Evolutionary conservation across 2,797 vertebrate genomes (phyloP).

Genomic region (Melanotaenia boesemani): DNA sequence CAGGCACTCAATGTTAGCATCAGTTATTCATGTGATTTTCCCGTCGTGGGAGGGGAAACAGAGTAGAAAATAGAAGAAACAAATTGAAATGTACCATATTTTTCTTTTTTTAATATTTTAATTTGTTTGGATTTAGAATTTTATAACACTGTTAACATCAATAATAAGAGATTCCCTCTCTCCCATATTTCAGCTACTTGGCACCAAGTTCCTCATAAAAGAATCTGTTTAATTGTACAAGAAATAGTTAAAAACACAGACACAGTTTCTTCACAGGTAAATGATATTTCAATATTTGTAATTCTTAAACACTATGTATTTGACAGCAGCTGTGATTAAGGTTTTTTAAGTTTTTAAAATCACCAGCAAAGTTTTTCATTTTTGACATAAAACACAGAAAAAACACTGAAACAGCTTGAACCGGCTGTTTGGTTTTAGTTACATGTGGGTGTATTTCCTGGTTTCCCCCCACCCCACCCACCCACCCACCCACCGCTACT

Average conservation of each 20-base stretch:
- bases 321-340: conserved; percentile 99
- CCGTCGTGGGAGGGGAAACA: conserved; percentile 78
- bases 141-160: conserved; percentile 99
- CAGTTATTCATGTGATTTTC: conserved; percentile 88
- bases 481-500: not conserved
- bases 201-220: conserved; percentile 99
- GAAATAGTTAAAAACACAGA: conserved; percentile 99
- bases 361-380: conserved; percentile 94
- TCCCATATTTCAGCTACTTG: conserved; percentile 97
- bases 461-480: conserved; percentile 75
- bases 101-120: conserved; percentile 99
- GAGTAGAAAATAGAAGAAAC: conserved; percentile 78
- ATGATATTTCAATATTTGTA: conserved; percentile 96
- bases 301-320: conserved; percentile 99
- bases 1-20: conserved; percentile 99
- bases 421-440: conserved; percentile 90
- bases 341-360: conserved; percentile 94
- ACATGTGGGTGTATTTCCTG: conserved; percentile 98
- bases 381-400: conserved; percentile 98
- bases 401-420: conserved; percentile 96
- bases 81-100: conserved; percentile 97
- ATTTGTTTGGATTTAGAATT: conserved; percentile 98
- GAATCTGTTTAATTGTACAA: conserved; percentile 99
- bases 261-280: conserved; percentile 99
- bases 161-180: conserved; percentile 98